Conservation (phyloP, 2,113 vertebrate genomes). For the Illadopsis cleaveri region DNA sequence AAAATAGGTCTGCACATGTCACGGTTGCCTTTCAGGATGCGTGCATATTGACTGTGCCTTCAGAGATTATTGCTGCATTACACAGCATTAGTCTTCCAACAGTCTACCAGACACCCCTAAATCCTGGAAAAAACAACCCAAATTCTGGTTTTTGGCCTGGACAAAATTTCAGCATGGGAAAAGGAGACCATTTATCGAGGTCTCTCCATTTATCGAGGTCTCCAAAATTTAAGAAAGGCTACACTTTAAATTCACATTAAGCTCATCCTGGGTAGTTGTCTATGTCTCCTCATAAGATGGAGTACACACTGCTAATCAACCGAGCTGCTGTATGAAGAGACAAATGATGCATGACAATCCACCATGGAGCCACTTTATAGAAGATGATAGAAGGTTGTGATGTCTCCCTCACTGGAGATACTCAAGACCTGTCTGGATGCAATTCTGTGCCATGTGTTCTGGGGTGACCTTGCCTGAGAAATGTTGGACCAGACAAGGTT, state of each 20-base stretch:
- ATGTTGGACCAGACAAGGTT: neutral
- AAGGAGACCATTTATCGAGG: neutral
- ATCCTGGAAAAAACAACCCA: neutral
- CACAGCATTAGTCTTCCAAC: neutral
- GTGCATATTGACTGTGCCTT: rapidly evolving
- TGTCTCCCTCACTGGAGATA: neutral
- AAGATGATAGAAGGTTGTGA: neutral
- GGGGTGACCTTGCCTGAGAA: neutral
- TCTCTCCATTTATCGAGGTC: neutral
- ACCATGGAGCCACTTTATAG: neutral
- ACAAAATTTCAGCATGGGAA: neutral
- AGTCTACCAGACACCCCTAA: neutral
- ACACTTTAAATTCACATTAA: neutral
- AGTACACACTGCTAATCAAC: neutral
- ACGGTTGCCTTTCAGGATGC: neutral
- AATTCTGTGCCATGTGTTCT: neutral
- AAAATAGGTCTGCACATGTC: rapidly evolving
- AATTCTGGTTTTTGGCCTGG: neutral
- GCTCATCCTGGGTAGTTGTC: neutral
- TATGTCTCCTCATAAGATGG: neutral
- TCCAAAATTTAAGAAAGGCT: neutral
- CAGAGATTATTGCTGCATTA: neutral
- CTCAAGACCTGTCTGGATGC: neutral
- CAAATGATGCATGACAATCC: neutral
- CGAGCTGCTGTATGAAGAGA: neutral